Percentiles rank a stretch among this genome's conserved stretches.
Conservation (phyloP, 2,113 vertebrate species). For the Phrynosoma platyrhinos region DNA sequence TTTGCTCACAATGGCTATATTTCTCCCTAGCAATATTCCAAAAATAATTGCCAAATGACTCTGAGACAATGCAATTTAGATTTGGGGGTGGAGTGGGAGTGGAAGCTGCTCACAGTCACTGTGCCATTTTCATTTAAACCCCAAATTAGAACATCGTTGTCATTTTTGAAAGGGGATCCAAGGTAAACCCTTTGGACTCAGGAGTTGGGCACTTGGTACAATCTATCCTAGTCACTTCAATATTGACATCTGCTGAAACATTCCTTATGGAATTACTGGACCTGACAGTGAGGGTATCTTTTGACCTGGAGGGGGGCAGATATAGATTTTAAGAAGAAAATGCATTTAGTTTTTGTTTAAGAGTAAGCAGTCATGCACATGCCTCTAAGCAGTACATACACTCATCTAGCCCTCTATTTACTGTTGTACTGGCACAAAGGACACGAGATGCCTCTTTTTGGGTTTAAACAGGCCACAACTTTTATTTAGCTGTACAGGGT, state of each 20-base stretch:
- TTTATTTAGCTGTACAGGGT: too few species aligned
- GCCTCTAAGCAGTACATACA: background rate
- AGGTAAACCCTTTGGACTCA: background rate
- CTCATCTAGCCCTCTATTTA: background rate
- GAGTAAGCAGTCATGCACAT: background rate
- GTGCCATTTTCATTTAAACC: background rate
- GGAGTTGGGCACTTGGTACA: too few species aligned
- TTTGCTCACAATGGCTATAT: too few species aligned
- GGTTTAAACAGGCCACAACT: too few species aligned
- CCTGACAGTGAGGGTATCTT: background rate
- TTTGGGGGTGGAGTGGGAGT: too few species aligned
- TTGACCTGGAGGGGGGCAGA: background rate
- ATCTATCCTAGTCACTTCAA: background rate
- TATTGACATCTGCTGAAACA: background rate
- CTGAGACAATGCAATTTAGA: background rate
- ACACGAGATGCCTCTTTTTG: too few species aligned
- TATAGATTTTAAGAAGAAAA: background rate
- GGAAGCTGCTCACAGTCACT: too few species aligned
- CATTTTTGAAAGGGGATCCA: background rate
- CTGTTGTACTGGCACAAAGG: background rate
- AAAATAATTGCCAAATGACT: background rate
- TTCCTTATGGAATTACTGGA: background rate
- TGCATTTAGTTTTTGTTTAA: background rate
- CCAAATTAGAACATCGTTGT: background rate
- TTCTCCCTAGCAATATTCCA: background rate